Base-by-base conservation (phyloP, 2,888 invertebrate genomes). In the Leptogaster cylindrica region DNA sequence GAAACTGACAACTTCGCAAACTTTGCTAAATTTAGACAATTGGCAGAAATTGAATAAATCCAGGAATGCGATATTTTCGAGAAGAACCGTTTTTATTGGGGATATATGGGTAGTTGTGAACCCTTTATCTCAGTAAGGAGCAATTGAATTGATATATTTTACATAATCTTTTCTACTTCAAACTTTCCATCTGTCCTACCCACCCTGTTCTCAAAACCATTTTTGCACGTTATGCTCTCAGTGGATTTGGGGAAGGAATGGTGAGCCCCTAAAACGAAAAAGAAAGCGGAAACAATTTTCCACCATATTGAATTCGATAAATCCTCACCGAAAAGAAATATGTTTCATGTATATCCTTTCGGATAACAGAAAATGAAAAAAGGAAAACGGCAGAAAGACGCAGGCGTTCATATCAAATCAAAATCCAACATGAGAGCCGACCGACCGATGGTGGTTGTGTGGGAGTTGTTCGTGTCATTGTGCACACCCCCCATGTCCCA, bases 221-320 rank as follows among this genome's bases (percentile, higher is more conserved):
- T 61, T 61, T 61, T 55, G 36, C 36, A 36, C 23, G 39, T 55
- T 39, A 16, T 36, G 39, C 23, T 23, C 39, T 20, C 12, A 36
- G 23, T 36, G 23, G 23, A 5, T 23, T 23, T 12, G 1, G 2
- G 36, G 55, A 20, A 12, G 31, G 23, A 36, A 55, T 33, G 55
- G 55, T 55, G 36, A 55, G 36, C 55, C 55, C 55, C 14, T 25
- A 55, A 55, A 55, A 55, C 55, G 55, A 55, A 36, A 44, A 46
- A 48, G n/a, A 48, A 64, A 69, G 70, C 71, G 70, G 71, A 72
- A 72, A 72, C 72, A 72, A 73, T 73, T 73, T 72, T 73, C 73
- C 72, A 72, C 73, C 73, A 73, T 73, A 73, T 73, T 73, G 72
- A 73, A 72, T 72, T 71, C 73, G 71, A 73, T 73, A 73, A 73